Base-by-base conservation (phyloP, 2,888 invertebrate genomes). In the Sinhomidia bicolor region DNA sequence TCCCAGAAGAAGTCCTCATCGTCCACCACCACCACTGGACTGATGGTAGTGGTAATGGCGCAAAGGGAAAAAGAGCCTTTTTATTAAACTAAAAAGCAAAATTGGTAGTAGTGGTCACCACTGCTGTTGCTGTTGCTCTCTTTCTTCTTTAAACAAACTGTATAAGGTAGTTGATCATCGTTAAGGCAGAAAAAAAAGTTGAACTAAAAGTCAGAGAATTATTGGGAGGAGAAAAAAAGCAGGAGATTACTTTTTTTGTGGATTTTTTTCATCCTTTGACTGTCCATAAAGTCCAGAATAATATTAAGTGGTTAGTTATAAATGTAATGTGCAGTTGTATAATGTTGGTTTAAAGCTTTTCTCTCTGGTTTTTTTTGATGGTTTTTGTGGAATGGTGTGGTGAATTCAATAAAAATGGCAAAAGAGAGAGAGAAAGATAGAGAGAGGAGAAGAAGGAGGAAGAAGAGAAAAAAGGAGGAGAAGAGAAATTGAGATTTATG, bases 401-500 rank as follows among this genome's bases (percentile, higher is more conserved):
- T 74, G 47, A 76, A 84, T 84, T 84, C 60, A 76, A 76, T 74
- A 76, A 62, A 71, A 84, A 47, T 47, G 60, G 84, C 20, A 74
- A 57, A 74, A 62, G 57, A 26, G 76, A 26, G 29, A 51, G 20
- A 76, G 29, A 14, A n/a, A 17, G 20, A 5, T 51, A 14, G 51
- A 51, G 5, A n/a, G n/a, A 51, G 5, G n/a, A n/a, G 65, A 62
- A 17, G 10, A 20, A 57, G 57, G 20, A 9, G 23, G n/a, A n/a
- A n/a, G 14, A 76, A 14, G 51, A 51, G 5, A n/a, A 51, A 51
- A n/a, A 51, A n/a, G 65, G 44, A 17, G 10, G 57, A 57, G 57
- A 57, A 9, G 23, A 57, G 57, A 78, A 85, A 85, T 65, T 85
- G 85, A 85, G 85, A 85, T 85, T 85, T 85, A 85, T 85, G 85